Evolutionary conservation across 2,113 vertebrate genomes (phyloP), one percentile per base, ranked within the genome.

Genomic region (Phylloscopus trochilus): DNA sequence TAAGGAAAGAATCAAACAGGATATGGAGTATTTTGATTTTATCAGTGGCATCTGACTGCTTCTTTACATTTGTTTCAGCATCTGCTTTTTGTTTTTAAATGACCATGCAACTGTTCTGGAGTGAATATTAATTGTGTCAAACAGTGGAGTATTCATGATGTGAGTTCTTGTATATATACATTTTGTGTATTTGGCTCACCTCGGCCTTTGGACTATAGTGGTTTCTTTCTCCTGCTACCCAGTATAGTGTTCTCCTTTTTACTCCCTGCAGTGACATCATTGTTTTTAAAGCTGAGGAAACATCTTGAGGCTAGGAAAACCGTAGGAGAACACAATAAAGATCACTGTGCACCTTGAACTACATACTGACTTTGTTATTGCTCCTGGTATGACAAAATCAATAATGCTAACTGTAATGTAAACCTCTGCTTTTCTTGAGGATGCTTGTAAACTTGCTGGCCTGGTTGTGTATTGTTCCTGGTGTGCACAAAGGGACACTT

Each of bases 261-360:
- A 5, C 28, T 84, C 39, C 67, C 2, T 55, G 30, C 1, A 7
- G 60, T 84, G 66, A 49, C 28, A 60, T 79, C 17, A 39, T 28
- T 87, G 62, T 60, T 95, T 89, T 83, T 85, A 64, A 82, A 89
- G 44, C 75, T 69, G 70, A 85, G 35, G 74, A 89, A 94, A 84
- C 19, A 87, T 52, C 56, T 21, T 17, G 27, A 72, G 74, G 44
- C 49, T 90, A 60, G 21, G 20, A 82, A 96, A 85, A 79, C 33
- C 4, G 5, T 60, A 55, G 28, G 30, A 89, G n/a, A 81, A 16
- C 41, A 58, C 49, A 82, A 63, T 44, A 76, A 87, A 89, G 6
- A 31, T 79, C 41, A 62, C 37, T 79, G 37, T 85, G 72, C 17
- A 56, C 49, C 44, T 73, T 41, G 44, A 91, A 82, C 39, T 47